Evolutionary conservation across 1,140 invertebrate genomes (phyloP), one percentile per base, ranked within the genome.

Genomic region (Solen grandis): DNA sequence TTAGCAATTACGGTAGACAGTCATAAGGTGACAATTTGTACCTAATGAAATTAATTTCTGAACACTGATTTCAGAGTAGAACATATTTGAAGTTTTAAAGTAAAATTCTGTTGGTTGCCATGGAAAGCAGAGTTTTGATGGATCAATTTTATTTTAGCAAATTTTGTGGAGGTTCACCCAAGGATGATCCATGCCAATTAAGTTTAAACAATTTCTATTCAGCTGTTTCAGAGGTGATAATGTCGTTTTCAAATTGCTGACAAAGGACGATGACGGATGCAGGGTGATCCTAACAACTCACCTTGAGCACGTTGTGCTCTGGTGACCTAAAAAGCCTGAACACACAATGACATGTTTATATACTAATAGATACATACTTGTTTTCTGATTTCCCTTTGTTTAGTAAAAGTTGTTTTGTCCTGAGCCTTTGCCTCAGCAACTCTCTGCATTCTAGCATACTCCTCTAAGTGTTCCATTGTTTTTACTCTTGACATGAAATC

Each of bases 381-480:
- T 36, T 82, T 84, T 55, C 87, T 76, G 46, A 83, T 75, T 62
- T 83, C 85, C 35, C 85, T 82, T 16, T 82, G 81, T 79, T 84
- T 88, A n/a, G 78, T 72, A 13, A 88, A 54, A 25, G 87, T 54
- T 63, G 75, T 55, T 68, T 81, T 76, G 57, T 87, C 85, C 36
- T 86, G 70, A 16, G 84, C 84, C 22, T 84, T 82, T 14, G 83
- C 82, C 55, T 86, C 81, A 8, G 84, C 86, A 82, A 84, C 84
- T 50, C 81, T 82, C 41, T 84, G 75, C 8, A 86, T 54, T 66
- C 73, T 65, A n/a, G 60, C 55, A 73, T 73, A 84, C 50, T 85
- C 84, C 14, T 87, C 86, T 29, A 86, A 74, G n/a, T 84, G 79
- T 70, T 87, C 84, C 77, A 88, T 78, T 57, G 85, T 85, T 62